These are phyloP conservation scores for Manduca sexta DNA, from an alignment of 1,140 invertebrate species.

Conservation along the genomic window DNA sequence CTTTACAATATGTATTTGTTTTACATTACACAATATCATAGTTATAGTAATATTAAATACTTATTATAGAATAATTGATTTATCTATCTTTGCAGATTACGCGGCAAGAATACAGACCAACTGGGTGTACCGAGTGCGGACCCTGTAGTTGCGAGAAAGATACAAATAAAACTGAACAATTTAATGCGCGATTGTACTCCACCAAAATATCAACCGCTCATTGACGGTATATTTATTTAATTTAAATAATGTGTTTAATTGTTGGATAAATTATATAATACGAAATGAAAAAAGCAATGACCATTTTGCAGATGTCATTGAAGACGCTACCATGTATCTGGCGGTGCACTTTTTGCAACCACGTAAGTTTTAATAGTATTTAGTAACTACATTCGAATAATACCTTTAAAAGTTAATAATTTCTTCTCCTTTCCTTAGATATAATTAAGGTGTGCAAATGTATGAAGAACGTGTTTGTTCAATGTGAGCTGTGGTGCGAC, in stretches of 20 bases:
- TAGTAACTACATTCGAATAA: neutral
- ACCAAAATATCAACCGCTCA: slow-evolving; percentile 30
- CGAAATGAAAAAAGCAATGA: neutral
- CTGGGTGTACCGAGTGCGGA: slow-evolving; percentile 34
- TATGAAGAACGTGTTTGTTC: slow-evolving; percentile 60
- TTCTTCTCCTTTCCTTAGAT: slow-evolving; percentile 20
- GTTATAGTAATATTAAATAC: too few species aligned
- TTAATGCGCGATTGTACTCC: slow-evolving; percentile 36
- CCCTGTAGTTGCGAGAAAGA: slow-evolving; percentile 49
- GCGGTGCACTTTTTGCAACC: slow-evolving; percentile 46
- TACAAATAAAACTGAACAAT: slow-evolving; percentile 48
- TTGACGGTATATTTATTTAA: slow-evolving; percentile 30
- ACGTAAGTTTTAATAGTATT: slow-evolving; percentile 31
- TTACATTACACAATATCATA: too few species aligned
- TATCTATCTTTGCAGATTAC: too few species aligned
- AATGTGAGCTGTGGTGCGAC: slow-evolving; percentile 59
- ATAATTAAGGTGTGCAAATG: slow-evolving; percentile 60
- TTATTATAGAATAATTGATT: too few species aligned
- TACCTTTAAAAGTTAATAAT: neutral
- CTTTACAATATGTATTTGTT: too few species aligned
- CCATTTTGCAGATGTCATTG: slow-evolving; percentile 45
- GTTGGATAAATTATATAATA: neutral
- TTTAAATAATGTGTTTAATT: neutral
- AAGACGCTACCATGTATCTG: slow-evolving; percentile 47
- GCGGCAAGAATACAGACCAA: slow-evolving; percentile 46